phyloP scores from a whole-genome alignment of 2,797 vertebrate genomes.

The Threskiornis aethiopicus region DNA sequence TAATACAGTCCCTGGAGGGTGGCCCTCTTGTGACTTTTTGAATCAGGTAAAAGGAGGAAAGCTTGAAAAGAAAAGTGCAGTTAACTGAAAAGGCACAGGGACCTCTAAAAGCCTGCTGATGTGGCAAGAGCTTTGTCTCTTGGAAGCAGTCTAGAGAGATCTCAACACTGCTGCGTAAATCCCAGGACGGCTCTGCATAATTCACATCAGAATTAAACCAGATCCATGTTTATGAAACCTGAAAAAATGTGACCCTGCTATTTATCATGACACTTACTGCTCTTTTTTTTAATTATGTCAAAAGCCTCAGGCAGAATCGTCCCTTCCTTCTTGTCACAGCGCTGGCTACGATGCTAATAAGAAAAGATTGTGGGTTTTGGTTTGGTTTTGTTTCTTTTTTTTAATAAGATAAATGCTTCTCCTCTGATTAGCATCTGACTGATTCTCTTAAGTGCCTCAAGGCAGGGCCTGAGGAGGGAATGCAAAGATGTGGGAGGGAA shows the following conservation, averaged over 20 bases:
- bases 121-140: slow-evolving; percentile 22
- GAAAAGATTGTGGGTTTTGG: neutral
- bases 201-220: slow-evolving; percentile 43
- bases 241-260: neutral
- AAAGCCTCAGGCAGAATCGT: neutral
- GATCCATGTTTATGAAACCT: slow-evolving; percentile 40
- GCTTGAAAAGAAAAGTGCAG: neutral
- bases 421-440: neutral
- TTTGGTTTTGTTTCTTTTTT: neutral
- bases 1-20: neutral
- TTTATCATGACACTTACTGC: neutral
- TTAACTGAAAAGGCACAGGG: slow-evolving; percentile 3
- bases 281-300: slow-evolving; percentile 21
- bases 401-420: neutral
- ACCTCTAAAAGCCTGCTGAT: slow-evolving; percentile 37
- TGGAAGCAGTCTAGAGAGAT: slow-evolving; percentile 25
- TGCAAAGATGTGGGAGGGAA: neutral
- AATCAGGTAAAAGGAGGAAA: slow-evolving; percentile 26
- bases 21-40: neutral
- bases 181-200: neutral
- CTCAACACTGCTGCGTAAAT: neutral
- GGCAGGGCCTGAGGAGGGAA: neutral
- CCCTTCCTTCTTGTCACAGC: neutral
- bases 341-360: neutral
- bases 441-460: neutral